Evolutionary conservation across 2,797 vertebrate genomes (phyloP).

Genomic region (Nyctalus aviator): DNA sequence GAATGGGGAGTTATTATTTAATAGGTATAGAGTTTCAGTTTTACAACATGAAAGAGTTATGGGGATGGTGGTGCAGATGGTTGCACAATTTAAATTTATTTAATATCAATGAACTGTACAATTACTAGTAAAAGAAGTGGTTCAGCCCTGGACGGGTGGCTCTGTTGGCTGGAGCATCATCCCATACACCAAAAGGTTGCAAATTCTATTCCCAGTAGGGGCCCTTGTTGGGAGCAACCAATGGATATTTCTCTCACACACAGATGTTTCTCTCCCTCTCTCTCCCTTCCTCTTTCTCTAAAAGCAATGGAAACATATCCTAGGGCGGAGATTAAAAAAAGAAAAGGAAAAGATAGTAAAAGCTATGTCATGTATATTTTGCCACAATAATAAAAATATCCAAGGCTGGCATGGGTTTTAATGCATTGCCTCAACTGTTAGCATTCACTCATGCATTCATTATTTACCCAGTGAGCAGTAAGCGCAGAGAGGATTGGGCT

Average conservation of each 20-base stretch:
- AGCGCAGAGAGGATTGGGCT: not conserved
- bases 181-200: not conserved
- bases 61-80: not conserved
- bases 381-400: not conserved
- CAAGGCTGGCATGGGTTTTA: not conserved
- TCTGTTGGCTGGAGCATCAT: not conserved
- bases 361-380: not conserved
- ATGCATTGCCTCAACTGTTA: no score
- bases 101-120: no score
- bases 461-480: not conserved
- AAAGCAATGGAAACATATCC: not conserved
- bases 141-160: not conserved
- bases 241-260: not conserved
- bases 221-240: not conserved
- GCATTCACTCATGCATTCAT: rapidly evolving
- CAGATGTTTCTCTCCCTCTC: not conserved
- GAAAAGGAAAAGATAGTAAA: not conserved
- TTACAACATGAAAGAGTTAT: not conserved
- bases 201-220: not conserved
- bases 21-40: not conserved
- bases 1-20: not conserved
- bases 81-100: not conserved
- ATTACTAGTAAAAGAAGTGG: not conserved
- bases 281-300: not conserved
- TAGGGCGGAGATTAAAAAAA: not conserved